phyloP scores from a whole-genome alignment of 1,140 invertebrate genomes.

The Drosophila ficusphila region DNA sequence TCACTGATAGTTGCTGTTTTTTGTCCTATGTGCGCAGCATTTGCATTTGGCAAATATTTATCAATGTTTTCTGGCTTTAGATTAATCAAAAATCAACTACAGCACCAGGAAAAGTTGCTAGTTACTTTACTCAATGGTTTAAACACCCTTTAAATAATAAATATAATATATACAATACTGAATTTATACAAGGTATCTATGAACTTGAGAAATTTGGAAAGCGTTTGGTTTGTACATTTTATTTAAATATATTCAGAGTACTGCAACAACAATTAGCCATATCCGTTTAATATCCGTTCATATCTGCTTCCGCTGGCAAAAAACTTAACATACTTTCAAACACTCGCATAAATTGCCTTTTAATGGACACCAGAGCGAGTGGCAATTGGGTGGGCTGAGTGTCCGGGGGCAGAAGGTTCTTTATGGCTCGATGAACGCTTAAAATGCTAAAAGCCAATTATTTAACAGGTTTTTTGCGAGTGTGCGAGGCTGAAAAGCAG shows the following conservation, averaged over 20 bases:
- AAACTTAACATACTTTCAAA: slow-evolving; percentile 38
- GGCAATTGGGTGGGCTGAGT: slow-evolving; percentile 7
- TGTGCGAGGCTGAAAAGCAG: slow-evolving; percentile 4
- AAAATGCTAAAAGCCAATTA: slow-evolving; percentile 53
- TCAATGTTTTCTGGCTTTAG: slow-evolving; percentile 37
- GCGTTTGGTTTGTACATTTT: not conserved
- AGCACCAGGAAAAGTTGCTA: not conserved
- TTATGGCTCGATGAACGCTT: slow-evolving; percentile 48
- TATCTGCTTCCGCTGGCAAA: slow-evolving; percentile 26
- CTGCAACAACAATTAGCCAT: slow-evolving; percentile 39
- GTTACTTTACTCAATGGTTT: not conserved
- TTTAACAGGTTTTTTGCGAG: slow-evolving; percentile 39
- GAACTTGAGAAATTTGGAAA: no score
- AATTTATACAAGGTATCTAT: no score
- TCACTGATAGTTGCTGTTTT: slow-evolving; percentile 19
- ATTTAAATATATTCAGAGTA: not conserved
- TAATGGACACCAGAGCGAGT: slow-evolving; percentile 35
- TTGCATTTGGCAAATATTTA: slow-evolving; percentile 52
- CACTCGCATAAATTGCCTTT: slow-evolving; percentile 43
- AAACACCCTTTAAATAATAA: not conserved
- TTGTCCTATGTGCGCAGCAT: slow-evolving; percentile 16
- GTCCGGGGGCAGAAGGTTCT: slow-evolving; percentile 15
- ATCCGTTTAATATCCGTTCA: slow-evolving; percentile 7
- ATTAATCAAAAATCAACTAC: slow-evolving; percentile 48
- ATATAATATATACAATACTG: not conserved